phyloP scores from a whole-genome alignment of 2,888 invertebrate genomes.

The Lithophane ornitopus region DNA sequence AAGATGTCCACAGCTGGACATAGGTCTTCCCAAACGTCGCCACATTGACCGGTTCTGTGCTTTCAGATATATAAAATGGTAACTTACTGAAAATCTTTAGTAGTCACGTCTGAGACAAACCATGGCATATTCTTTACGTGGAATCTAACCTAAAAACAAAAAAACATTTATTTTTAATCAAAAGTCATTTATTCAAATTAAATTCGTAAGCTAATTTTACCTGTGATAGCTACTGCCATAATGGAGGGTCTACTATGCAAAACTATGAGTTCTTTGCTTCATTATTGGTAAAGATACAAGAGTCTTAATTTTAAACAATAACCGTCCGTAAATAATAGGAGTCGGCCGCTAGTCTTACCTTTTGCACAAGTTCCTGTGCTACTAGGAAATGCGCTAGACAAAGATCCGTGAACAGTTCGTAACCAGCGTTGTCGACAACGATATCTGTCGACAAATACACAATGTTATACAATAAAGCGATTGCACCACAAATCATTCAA shows the following conservation, averaged over 20 bases:
- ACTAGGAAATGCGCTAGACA: constrained; percentile 96
- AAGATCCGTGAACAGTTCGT: constrained; percentile 97
- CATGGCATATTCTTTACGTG: constrained; percentile 97
- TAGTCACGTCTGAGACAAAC: constrained; percentile 98
- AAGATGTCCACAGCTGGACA: too few relatives aligned
- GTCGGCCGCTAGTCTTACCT: constrained; percentile 70
- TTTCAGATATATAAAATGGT: not conserved
- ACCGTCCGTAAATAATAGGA: too few relatives aligned
- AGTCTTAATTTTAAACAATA: too few relatives aligned
- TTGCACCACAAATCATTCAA: not conserved
- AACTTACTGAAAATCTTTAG: constrained; percentile 92
- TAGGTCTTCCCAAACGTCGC: too few relatives aligned
- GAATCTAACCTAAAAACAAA: constrained; percentile 92
- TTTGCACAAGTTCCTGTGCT: constrained; percentile 84
- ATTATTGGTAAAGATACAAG: too few relatives aligned
- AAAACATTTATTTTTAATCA: not conserved
- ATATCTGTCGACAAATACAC: constrained; percentile 90
- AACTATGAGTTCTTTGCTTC: too few relatives aligned
- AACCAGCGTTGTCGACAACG: constrained; percentile 98
- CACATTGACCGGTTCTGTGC: too few relatives aligned
- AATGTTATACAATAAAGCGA: not conserved
- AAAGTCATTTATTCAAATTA: too few relatives aligned
- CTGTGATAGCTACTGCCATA: too few relatives aligned
- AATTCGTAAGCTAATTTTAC: too few relatives aligned
- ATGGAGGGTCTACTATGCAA: too few relatives aligned